phyloP scores from a whole-genome alignment of 2,113 vertebrate genomes.

The Clarias batrachus region DNA sequence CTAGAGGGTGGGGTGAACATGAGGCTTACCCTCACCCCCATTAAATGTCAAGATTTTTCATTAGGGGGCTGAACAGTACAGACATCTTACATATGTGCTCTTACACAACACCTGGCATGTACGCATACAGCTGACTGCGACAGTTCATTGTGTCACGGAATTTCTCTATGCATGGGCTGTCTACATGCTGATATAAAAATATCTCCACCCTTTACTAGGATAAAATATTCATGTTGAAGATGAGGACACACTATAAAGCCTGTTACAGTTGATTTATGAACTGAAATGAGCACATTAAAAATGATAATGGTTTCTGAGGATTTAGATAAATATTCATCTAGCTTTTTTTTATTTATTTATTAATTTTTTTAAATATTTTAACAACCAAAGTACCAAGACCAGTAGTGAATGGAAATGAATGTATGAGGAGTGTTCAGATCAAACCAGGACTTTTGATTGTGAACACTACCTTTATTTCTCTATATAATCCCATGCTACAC shows the following conservation, averaged over 20 bases:
- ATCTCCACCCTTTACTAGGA: not conserved
- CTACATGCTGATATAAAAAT: not conserved
- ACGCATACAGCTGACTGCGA: constrained; percentile 11
- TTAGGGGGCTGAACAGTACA: constrained; percentile 4
- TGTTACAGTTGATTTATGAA: not conserved
- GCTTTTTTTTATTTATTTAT: not conserved
- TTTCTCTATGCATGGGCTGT: not conserved
- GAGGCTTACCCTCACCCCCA: not conserved
- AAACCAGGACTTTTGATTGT: no score
- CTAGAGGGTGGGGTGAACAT: constrained; percentile 38
- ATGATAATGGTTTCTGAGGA: not conserved
- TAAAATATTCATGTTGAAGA: not conserved
- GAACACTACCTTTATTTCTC: no score
- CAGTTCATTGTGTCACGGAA: not conserved
- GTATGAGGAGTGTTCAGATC: not conserved
- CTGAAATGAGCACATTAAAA: not conserved
- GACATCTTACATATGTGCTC: not conserved
- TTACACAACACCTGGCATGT: not conserved
- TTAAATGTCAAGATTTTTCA: not conserved
- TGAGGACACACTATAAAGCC: not conserved
- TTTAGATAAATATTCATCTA: not conserved
- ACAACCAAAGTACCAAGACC: not conserved
- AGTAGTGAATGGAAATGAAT: not conserved
- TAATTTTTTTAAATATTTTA: not conserved
- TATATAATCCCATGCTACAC: no score